Evolutionary conservation across 1,140 invertebrate species (phyloP).

Genomic region (Linepithema humile): DNA sequence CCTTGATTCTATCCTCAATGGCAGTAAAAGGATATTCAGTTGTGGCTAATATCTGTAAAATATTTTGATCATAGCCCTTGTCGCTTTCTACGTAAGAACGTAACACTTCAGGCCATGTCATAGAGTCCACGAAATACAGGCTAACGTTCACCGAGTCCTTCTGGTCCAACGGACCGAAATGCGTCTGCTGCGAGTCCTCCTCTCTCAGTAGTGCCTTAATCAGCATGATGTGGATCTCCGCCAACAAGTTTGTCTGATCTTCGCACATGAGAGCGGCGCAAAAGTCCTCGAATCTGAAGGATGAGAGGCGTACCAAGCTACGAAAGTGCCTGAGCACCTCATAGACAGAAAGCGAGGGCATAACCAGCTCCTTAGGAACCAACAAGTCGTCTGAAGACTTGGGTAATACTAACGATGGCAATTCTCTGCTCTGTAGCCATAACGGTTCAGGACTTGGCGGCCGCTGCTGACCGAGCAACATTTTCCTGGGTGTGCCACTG

Average conservation of each 20-base stretch:
- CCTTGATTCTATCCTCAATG: slow-evolving; percentile 92
- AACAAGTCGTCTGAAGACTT: slow-evolving; percentile 96
- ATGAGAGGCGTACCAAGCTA: slow-evolving; percentile 94
- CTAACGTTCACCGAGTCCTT: slow-evolving; percentile 98
- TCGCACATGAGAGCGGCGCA: slow-evolving; percentile 96
- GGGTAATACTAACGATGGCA: slow-evolving; percentile 92
- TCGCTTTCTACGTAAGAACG: slow-evolving; percentile 95
- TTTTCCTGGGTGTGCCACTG: slow-evolving; percentile 87
- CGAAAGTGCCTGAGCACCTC: slow-evolving; percentile 97
- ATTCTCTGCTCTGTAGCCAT: slow-evolving; percentile 92
- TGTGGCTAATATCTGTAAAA: slow-evolving; percentile 88
- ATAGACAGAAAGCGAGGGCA: slow-evolving; percentile 94
- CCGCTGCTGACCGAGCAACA: slow-evolving; percentile 82
- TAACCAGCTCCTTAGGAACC: slow-evolving; percentile 90
- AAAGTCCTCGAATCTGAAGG: slow-evolving; percentile 98
- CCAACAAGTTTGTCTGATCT: slow-evolving; percentile 95
- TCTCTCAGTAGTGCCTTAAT: slow-evolving; percentile 96
- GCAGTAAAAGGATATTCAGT: slow-evolving; percentile 96
- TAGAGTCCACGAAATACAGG: slow-evolving; percentile 95
- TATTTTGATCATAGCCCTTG: slow-evolving; percentile 90
- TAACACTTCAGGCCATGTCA: slow-evolving; percentile 97
- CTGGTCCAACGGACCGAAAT: slow-evolving; percentile 97
- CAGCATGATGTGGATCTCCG: slow-evolving; percentile 96
- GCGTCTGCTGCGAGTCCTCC: slow-evolving; percentile 97
- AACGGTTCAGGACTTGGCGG: slow-evolving; percentile 94